A percentile compares a stretch with the other conserved stretches of the same genome.
Evolutionary conservation across 1,140 invertebrate species (phyloP).

Genomic region (Leptopilina boulardi): DNA sequence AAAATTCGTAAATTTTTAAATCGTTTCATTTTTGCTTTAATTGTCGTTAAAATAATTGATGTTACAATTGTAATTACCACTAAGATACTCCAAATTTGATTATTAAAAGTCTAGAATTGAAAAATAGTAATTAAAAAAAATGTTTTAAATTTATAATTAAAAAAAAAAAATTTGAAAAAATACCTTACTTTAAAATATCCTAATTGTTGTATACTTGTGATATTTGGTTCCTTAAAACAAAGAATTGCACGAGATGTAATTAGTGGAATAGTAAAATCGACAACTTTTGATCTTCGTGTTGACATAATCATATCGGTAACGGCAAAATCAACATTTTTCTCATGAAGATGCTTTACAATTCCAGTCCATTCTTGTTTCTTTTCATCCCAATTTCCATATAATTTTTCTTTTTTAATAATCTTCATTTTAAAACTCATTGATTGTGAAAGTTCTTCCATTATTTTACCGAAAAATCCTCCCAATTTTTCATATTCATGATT

Average conservation of each 20-base stretch:
- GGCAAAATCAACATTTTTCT: conserved; percentile 43
- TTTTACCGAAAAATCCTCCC: conserved; percentile 35
- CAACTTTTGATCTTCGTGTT: conserved; percentile 43
- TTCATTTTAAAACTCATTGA: conserved; percentile 44
- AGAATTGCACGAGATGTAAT: conserved; percentile 44
- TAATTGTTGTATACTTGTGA: not conserved
- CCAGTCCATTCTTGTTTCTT: conserved; percentile 47
- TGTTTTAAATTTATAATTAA: no score
- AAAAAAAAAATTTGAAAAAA: not conserved
- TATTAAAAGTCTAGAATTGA: not conserved
- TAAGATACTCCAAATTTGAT: not conserved
- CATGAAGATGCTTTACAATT: conserved; percentile 43
- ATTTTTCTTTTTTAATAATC: not conserved
- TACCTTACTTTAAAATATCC: not conserved
- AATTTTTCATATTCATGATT: conserved; percentile 19
- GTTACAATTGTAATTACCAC: not conserved
- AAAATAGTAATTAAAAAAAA: not conserved
- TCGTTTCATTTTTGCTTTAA: not conserved
- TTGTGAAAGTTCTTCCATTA: conserved; percentile 40
- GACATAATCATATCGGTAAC: conserved; percentile 56
- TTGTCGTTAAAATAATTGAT: not conserved
- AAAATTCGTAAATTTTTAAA: not conserved
- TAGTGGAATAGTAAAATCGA: conserved; percentile 60
- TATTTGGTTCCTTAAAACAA: conserved; percentile 49
- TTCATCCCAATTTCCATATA: conserved; percentile 35